Conservation (phyloP, 2,113 vertebrate genomes). For the Tiliqua scincoides region DNA sequence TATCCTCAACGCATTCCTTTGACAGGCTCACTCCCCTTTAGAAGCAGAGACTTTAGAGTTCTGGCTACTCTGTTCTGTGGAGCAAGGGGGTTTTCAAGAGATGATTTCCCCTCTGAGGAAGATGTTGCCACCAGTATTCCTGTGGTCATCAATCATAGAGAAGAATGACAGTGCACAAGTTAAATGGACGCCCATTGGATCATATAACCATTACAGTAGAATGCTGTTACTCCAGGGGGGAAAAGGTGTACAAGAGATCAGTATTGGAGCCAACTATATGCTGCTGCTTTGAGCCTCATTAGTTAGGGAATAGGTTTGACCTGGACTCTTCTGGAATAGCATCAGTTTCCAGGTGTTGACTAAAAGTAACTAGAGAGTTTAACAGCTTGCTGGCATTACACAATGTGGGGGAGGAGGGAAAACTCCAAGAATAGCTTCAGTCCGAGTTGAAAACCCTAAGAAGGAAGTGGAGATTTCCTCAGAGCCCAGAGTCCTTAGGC, state of each 20-base stretch:
- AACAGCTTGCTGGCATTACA: too few species aligned
- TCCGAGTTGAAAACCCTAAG: too few species aligned
- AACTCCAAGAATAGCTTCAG: too few species aligned
- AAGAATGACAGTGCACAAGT: not conserved
- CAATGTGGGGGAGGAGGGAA: too few species aligned
- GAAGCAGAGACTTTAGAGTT: not conserved
- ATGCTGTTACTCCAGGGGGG: not conserved
- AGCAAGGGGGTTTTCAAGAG: not conserved
- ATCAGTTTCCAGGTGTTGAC: too few species aligned
- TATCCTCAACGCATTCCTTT: not conserved
- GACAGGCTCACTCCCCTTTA: not conserved
- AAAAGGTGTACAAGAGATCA: too few species aligned
- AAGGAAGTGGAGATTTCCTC: not conserved
- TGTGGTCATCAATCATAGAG: not conserved
- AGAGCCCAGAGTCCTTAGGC: too few species aligned
- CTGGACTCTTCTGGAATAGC: too few species aligned
- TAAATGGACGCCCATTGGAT: not conserved
- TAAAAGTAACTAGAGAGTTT: too few species aligned
- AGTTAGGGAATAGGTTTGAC: too few species aligned
- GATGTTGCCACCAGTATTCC: not conserved
- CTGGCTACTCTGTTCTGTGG: not conserved
- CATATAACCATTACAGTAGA: not conserved
- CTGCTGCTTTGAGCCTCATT: not conserved
- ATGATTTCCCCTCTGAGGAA: too few species aligned
- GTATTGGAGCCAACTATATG: not conserved